Evolutionary conservation across 2,113 vertebrate genomes (phyloP).

Genomic region (Erythrocercus mccallii): DNA sequence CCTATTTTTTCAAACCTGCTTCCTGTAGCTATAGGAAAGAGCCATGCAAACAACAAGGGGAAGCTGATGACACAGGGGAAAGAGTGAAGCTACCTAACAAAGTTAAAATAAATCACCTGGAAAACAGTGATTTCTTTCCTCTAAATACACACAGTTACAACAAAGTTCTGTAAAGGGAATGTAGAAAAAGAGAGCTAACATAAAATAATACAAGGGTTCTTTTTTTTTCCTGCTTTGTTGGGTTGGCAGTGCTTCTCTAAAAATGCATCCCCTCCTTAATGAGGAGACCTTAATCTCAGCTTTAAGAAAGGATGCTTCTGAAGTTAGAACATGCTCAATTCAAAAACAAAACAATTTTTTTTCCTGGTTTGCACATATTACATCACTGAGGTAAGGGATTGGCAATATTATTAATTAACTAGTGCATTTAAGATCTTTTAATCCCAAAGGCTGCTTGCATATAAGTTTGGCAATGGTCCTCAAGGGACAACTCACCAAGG

Average conservation of each 20-base stretch:
- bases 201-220: neutral
- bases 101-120: neutral
- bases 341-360: neutral
- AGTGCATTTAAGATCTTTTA: neutral
- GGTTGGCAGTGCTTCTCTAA: neutral
- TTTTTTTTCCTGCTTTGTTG: neutral
- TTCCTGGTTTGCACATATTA: neutral
- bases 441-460: neutral
- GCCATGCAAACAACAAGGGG: conserved; percentile 3
- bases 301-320: neutral
- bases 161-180: neutral
- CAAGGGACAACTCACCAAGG: neutral
- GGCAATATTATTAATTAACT: neutral
- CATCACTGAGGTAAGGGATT: neutral
- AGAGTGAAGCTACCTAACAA: neutral
- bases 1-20: conserved; percentile 16
- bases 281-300: neutral
- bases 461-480: neutral
- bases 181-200: neutral
- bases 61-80: neutral
- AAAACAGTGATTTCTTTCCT: neutral
- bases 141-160: neutral
- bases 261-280: neutral
- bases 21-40: conserved; percentile 31
- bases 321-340: conserved; percentile 5